These are phyloP conservation scores for Heteronetta atricapilla DNA, from an alignment of 2,113 vertebrate species.

Conservation along the genomic window DNA sequence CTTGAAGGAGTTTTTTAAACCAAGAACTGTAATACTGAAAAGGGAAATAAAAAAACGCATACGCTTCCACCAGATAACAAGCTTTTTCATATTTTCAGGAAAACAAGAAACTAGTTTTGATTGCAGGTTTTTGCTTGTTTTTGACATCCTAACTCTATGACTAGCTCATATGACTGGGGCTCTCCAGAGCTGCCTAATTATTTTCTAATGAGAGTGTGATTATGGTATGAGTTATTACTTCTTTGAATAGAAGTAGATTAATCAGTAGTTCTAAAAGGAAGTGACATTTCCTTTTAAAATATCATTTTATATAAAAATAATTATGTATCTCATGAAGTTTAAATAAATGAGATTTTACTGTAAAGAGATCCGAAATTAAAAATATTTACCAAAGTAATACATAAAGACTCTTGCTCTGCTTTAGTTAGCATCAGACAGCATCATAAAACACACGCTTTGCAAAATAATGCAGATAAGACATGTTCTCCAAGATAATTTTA, in stretches of 20 bases:
- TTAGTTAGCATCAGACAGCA: background rate
- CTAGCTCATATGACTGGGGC: background rate
- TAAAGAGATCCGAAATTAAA: background rate
- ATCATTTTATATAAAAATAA: constrained; percentile 22
- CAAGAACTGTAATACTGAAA: background rate
- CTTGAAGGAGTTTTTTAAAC: background rate
- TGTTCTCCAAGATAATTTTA: background rate
- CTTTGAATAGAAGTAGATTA: constrained; percentile 42
- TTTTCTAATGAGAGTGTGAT: constrained; percentile 38
- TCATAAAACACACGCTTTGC: background rate
- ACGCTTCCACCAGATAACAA: background rate
- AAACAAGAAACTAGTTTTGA: background rate
- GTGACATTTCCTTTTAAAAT: constrained; percentile 43
- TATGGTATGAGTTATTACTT: background rate
- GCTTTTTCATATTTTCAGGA: background rate
- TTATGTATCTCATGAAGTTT: constrained; percentile 11
- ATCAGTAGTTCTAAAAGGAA: constrained; percentile 47
- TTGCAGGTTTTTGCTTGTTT: background rate
- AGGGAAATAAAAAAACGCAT: background rate
- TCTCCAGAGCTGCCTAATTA: constrained; percentile 13
- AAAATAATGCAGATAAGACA: background rate
- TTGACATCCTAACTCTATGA: background rate
- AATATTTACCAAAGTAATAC: background rate
- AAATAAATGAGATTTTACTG: background rate
- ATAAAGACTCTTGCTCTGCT: background rate